phyloP scores from a whole-genome alignment of 2,113 vertebrate genomes.

The Festucalex cinctus region DNA sequence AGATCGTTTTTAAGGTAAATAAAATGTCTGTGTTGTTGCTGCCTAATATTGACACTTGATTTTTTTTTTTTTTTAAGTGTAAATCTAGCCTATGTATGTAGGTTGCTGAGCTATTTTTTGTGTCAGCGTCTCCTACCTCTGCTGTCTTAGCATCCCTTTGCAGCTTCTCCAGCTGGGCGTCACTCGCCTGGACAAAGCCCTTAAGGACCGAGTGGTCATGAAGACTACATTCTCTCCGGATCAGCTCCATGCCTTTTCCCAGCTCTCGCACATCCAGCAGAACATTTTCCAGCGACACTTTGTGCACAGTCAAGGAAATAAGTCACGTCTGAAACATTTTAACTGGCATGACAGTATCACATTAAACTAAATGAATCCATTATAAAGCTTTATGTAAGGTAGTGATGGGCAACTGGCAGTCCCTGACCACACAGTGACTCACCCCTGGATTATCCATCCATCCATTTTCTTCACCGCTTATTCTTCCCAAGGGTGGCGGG shows the following conservation, averaged over 20 bases:
- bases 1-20: no score
- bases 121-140: conserved; percentile 70
- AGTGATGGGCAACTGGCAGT: no score
- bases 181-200: conserved; percentile 80
- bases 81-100: background rate
- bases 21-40: no score
- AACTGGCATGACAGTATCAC: background rate
- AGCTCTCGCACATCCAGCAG: conserved; percentile 92
- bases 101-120: conserved; percentile 13
- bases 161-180: conserved; percentile 86
- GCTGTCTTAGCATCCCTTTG: conserved; percentile 88
- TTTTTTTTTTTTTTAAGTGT: no score
- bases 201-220: conserved; percentile 88
- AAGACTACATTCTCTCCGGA: conserved; percentile 84
- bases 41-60: background rate
- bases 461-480: no score
- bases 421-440: no score
- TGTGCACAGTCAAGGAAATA: background rate
- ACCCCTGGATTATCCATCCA: no score
- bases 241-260: conserved; percentile 92
- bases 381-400: background rate
- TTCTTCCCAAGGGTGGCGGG: no score
- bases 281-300: conserved; percentile 96
- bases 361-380: background rate
- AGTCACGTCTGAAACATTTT: background rate